Evolutionary conservation across 2,888 invertebrate genomes (phyloP), one percentile per base, ranked within the genome.

Genomic region (Drosophila hamatofila): DNA sequence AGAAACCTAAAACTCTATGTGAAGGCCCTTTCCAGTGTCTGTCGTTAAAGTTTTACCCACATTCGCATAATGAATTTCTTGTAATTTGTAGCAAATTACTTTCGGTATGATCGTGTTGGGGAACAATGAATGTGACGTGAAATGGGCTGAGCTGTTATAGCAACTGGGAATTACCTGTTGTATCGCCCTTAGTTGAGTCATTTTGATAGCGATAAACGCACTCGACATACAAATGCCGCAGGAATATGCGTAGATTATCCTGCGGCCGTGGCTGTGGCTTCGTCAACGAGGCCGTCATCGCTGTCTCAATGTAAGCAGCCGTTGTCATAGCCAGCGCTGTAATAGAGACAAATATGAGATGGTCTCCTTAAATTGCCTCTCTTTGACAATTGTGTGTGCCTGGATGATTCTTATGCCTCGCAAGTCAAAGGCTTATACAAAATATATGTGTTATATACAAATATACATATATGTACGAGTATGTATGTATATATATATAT

Each of bases 151-250:
- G 39, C 27, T 42, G 16, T 9, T 16, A 21, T 21, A 21, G 21
- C 7, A 18, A 7, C 30, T 25, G n/a, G 16, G 21, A 69, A 78
- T 76, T 52, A 88, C 86, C 87, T 84, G 75, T 73, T 71, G 75
- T 49, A 18, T 63, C 35, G 27, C 23, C 60, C 14, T 52, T n/a
- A 42, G 80, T 39, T 55, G 91, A 81, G 56, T 87, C 83, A 37
- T 90, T 91, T 68, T 86, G 81, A 66, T 91, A 91, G 54, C 89
- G 90, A 63, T 83, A 76, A 71, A 91, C 85, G 75, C 92, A 92
- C 68, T 92, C 91, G 61, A 89, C 73, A 75, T 89, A 92, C 41
- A 92, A 77, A 83, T 92, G 91, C 30, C 75, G 80, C 2, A 92
- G 76, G 58, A 92, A 91, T 76, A 65, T 57, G 65, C 78, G 75